Conservation (phyloP, 2,113 vertebrate genomes). For the Alectura lathami region DNA sequence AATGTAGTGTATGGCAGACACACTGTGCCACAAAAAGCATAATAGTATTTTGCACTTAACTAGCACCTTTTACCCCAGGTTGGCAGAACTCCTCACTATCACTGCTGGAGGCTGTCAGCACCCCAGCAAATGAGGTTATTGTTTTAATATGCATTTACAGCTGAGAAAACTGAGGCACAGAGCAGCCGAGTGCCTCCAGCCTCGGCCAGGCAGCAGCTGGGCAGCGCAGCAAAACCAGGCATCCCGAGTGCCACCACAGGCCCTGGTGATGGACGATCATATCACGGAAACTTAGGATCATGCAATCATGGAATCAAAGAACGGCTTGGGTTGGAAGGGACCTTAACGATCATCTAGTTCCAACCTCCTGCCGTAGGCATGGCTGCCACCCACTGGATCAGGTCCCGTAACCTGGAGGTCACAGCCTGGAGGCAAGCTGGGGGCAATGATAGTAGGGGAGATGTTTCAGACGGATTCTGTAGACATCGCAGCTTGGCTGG, state of each 20-base stretch:
- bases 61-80: constrained; percentile 30
- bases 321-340: background rate
- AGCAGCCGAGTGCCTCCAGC: background rate
- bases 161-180: constrained; percentile 29
- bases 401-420: background rate
- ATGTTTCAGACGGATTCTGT: background rate
- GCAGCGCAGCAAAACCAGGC: background rate
- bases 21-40: background rate
- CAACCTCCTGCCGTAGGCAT: background rate
- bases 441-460: background rate
- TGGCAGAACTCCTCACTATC: background rate
- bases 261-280: background rate
- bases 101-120: background rate
- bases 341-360: background rate
- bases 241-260: background rate
- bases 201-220: background rate
- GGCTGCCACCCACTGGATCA: background rate
- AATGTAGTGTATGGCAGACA: constrained; percentile 39
- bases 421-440: background rate
- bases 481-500: background rate
- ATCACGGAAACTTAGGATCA: background rate
- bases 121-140: background rate
- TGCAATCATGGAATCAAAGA: background rate
- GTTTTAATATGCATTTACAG: background rate
- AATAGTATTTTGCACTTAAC: background rate